Evolutionary conservation across 2,888 invertebrate genomes (phyloP).

Genomic region (Synanthedon myopaeformis): DNA sequence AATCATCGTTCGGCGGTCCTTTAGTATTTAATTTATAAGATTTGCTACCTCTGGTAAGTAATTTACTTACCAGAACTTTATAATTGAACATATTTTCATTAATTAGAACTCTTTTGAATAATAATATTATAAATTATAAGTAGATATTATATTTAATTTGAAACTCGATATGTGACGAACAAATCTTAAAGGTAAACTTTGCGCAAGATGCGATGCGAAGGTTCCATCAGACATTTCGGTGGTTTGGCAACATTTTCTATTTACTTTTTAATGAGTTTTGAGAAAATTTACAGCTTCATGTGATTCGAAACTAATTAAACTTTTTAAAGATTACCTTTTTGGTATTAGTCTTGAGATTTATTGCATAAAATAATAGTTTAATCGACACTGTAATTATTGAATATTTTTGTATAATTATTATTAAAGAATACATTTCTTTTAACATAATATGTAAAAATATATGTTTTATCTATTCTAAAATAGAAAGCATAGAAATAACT

Average conservation of each 20-base stretch:
- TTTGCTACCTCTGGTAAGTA: too few species aligned
- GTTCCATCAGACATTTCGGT: constrained; percentile 33
- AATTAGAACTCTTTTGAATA: too few species aligned
- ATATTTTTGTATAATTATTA: background rate
- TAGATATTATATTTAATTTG: constrained; percentile 1
- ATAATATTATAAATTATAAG: too few species aligned
- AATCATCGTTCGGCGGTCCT: too few species aligned
- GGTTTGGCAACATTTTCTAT: constrained; percentile 51
- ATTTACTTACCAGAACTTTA: too few species aligned
- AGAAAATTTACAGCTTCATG: constrained; percentile 37
- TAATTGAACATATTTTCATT: too few species aligned
- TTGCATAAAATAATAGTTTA: too few species aligned
- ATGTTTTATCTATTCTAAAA: too few species aligned
- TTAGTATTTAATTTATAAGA: too few species aligned
- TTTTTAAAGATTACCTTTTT: constrained; percentile 23
- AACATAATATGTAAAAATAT: too few species aligned
- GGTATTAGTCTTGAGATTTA: background rate
- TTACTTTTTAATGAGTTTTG: constrained; percentile 65
- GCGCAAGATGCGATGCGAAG: constrained; percentile 4
- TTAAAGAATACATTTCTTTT: background rate
- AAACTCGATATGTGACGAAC: background rate
- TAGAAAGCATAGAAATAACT: too few species aligned
- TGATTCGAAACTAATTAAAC: constrained; percentile 66
- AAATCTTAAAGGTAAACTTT: constrained; percentile 6
- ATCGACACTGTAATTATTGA: background rate